A percentile compares a stretch with the other conserved stretches of the same genome.
Conservation (phyloP, 2,888 invertebrate species). For the Chymomyza fuscimana region DNA sequence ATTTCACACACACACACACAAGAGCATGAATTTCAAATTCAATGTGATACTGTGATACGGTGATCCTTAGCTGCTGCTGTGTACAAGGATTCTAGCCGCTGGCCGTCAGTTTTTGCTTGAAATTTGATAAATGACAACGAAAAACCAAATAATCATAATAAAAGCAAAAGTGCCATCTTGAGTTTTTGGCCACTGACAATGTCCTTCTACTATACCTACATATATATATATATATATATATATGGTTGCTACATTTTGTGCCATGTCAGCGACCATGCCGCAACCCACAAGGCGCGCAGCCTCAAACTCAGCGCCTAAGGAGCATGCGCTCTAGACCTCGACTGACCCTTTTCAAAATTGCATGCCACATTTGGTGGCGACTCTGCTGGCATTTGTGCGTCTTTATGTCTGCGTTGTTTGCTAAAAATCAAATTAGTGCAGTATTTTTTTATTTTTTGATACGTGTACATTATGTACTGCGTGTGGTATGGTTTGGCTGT, state of each 20-base stretch:
- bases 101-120: constrained; percentile 46
- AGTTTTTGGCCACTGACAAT: neutral
- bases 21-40: neutral
- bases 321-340: neutral
- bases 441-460: constrained; percentile 40
- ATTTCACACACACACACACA: constrained; percentile 51
- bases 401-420: constrained; percentile 8
- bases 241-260: neutral
- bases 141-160: constrained; percentile 23
- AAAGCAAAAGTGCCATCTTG: constrained; percentile 26
- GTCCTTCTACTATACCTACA: neutral
- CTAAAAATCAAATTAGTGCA: constrained; percentile 65
- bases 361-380: constrained; percentile 1
- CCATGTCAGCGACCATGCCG: constrained; percentile 6
- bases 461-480: neutral
- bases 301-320: constrained; percentile 1
- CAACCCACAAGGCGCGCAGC: constrained; percentile 7
- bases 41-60: too few species aligned
- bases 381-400: neutral
- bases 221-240: too few species aligned
- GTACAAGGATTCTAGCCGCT: neutral
- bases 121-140: constrained; percentile 70
- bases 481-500: neutral
- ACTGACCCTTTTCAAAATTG: constrained; percentile 16
- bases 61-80: too few species aligned